A percentile compares a stretch with the other conserved stretches of the same genome.
phyloP scores from a whole-genome alignment of 2,888 invertebrate species.

The Chrysolina haemoptera region DNA sequence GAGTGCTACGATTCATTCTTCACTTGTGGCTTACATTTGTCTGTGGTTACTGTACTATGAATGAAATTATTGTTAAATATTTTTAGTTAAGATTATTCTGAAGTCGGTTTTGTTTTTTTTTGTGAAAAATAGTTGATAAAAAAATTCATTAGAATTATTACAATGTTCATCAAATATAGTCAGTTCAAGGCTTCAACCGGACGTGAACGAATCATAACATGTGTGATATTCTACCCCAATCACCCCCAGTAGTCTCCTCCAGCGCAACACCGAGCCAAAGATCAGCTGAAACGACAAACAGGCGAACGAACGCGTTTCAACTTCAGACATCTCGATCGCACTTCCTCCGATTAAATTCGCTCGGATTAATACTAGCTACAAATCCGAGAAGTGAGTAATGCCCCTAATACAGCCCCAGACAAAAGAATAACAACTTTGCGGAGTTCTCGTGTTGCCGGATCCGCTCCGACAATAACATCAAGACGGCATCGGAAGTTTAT shows the following conservation, averaged over 20 bases:
- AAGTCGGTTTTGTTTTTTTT: too few relatives aligned
- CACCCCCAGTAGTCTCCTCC: neutral
- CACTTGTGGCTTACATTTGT: too few relatives aligned
- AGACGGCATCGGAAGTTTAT: conserved; percentile 34
- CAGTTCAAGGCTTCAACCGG: too few relatives aligned
- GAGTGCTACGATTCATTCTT: too few relatives aligned
- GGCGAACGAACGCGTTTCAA: conserved; percentile 25
- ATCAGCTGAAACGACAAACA: conserved; percentile 29
- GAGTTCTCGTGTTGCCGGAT: conserved; percentile 35
- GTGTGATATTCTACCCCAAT: neutral
- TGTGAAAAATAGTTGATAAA: too few relatives aligned
- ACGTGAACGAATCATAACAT: too few relatives aligned
- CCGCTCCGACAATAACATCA: conserved; percentile 35
- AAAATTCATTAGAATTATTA: too few relatives aligned
- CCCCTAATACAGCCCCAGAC: conserved; percentile 40
- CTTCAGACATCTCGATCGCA: conserved; percentile 30
- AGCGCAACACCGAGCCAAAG: neutral
- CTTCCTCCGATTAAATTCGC: conserved; percentile 32
- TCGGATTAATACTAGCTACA: conserved; percentile 35
- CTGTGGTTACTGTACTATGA: too few relatives aligned
- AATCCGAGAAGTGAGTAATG: conserved; percentile 40
- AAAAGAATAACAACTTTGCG: conserved; percentile 41
- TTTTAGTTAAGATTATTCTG: too few relatives aligned
- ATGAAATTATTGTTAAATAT: too few relatives aligned
- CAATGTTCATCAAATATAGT: too few relatives aligned